Evolutionary conservation across 2,888 invertebrate species (phyloP).

Genomic region (Drosophila nr. perissopoda): DNA sequence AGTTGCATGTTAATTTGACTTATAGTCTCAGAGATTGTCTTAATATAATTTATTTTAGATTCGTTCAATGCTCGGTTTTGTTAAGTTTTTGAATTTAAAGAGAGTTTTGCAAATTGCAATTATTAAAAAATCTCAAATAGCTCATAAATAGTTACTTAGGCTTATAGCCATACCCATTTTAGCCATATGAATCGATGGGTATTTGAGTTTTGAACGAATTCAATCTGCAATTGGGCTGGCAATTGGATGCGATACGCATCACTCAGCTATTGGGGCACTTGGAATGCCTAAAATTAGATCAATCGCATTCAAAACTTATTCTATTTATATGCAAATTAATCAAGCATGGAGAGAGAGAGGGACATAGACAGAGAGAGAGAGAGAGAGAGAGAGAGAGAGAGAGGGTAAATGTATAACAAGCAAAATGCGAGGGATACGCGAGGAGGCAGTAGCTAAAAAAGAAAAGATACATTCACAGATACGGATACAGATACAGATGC

Average conservation of each 20-base stretch:
- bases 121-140: background rate
- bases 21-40: background rate
- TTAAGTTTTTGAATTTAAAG: background rate
- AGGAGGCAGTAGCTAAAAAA: slow-evolving; percentile 10
- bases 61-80: background rate
- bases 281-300: slow-evolving; percentile 52
- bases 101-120: background rate
- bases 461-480: slow-evolving; percentile 42
- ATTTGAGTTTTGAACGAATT: slow-evolving; percentile 2
- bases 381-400: slow-evolving; percentile 1
- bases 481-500: slow-evolving; percentile 11
- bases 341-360: slow-evolving; percentile 47
- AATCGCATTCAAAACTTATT: slow-evolving; percentile 54
- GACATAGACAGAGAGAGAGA: background rate
- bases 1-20: background rate
- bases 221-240: slow-evolving; percentile 13
- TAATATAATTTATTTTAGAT: background rate
- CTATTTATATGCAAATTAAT: slow-evolving; percentile 77
- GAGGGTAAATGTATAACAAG: background rate
- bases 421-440: slow-evolving; percentile 19
- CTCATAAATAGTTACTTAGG: background rate
- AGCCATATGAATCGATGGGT: slow-evolving; percentile 8
- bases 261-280: slow-evolving; percentile 43
- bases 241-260: slow-evolving; percentile 7
- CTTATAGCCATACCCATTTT: slow-evolving; percentile 11